These are phyloP conservation scores for Burhinus bistriatus DNA, from an alignment of 2,113 vertebrate species.

Conservation along the genomic window DNA sequence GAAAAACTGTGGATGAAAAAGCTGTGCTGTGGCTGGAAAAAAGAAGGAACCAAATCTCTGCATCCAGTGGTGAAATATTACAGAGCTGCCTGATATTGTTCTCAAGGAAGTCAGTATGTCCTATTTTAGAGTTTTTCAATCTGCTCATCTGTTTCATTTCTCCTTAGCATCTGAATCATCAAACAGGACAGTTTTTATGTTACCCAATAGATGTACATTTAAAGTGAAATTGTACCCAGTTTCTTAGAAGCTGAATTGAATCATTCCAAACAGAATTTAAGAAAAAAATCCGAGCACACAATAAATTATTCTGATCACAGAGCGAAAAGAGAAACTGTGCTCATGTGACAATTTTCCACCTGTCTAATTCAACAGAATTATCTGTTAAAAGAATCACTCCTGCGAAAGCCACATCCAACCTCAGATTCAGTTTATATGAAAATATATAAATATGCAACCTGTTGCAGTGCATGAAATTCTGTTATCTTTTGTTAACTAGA, in stretches of 20 bases:
- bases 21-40: not conserved
- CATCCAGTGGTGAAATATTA: not conserved
- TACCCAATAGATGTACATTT: not conserved
- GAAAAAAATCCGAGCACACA: not conserved
- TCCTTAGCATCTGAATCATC: slow-evolving; percentile 30
- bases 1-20: not conserved
- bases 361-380: not conserved
- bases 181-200: not conserved
- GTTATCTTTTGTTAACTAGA: not conserved
- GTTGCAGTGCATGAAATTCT: not conserved
- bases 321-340: not conserved
- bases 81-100: not conserved
- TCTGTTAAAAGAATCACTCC: not conserved
- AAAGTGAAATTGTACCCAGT: not conserved
- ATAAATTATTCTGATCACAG: not conserved
- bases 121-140: not conserved
- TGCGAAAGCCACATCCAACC: not conserved
- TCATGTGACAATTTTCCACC: not conserved
- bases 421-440: not conserved
- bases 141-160: slow-evolving; percentile 34
- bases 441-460: not conserved
- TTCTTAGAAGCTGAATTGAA: slow-evolving; percentile 32
- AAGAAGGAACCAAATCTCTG: not conserved
- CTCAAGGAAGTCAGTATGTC: not conserved
- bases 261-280: not conserved